A percentile compares a stretch with the other conserved stretches of the same genome.
Conservation (phyloP, 1,140 invertebrate genomes). For the Nixonia krombeini region DNA sequence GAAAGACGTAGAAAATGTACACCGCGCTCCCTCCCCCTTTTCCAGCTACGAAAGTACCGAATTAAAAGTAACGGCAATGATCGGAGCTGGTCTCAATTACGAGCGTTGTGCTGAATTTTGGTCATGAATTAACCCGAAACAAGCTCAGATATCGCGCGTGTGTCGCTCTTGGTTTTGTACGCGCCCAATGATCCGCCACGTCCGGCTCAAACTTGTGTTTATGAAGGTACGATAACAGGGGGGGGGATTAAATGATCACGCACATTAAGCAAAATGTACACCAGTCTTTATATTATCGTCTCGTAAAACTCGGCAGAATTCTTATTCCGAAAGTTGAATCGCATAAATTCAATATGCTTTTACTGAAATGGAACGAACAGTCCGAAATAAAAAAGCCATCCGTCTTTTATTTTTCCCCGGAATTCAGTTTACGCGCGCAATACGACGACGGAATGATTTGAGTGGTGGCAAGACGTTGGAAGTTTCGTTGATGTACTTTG, state of each 20-base stretch:
- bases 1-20: not conserved
- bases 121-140: too few species aligned
- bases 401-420: constrained; percentile 11
- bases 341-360: constrained; percentile 8
- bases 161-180: too few species aligned
- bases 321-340: constrained; percentile 1
- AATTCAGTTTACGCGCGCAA: constrained; percentile 12
- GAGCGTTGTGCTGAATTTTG: too few species aligned
- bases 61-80: too few species aligned
- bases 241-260: too few species aligned
- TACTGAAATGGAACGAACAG: constrained; percentile 3
- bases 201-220: too few species aligned
- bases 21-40: too few species aligned
- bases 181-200: too few species aligned
- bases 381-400: not conserved
- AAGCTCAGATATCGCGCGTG: too few species aligned
- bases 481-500: constrained; percentile 13
- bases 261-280: constrained; percentile 1
- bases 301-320: constrained; percentile 1
- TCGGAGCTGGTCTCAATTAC: too few species aligned
- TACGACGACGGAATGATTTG: not conserved
- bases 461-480: constrained; percentile 11
- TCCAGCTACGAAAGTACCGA: too few species aligned
- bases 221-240: too few species aligned
- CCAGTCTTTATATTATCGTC: constrained; percentile 2